These are phyloP conservation scores for Zaprionus capensis DNA, from an alignment of 1,140 invertebrate genomes.

Conservation along the genomic window DNA sequence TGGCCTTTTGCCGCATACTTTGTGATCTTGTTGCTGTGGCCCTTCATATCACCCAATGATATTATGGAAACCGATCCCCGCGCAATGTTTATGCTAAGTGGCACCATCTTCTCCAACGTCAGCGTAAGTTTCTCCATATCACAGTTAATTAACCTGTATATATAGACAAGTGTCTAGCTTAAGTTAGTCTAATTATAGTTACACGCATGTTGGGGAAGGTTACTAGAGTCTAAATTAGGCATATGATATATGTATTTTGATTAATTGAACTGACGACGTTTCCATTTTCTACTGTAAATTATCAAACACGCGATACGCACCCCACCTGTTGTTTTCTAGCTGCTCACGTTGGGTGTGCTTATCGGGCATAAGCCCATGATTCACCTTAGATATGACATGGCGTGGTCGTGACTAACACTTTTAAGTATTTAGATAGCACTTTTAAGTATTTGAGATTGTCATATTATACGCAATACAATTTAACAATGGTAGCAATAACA, in stretches of 20 bases:
- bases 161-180: neutral
- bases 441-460: neutral
- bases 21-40: conserved; percentile 91
- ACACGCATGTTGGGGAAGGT: conserved; percentile 1
- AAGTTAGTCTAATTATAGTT: neutral
- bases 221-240: neutral
- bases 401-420: neutral
- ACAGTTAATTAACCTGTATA: neutral
- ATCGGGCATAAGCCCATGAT: conserved; percentile 8
- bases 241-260: neutral
- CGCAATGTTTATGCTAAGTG: conserved; percentile 92
- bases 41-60: conserved; percentile 89
- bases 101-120: conserved; percentile 97
- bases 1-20: conserved; percentile 91
- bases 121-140: conserved; percentile 89
- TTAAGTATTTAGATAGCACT: neutral
- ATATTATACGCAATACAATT: neutral
- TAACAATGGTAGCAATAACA: neutral
- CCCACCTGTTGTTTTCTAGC: neutral
- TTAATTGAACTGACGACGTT: neutral
- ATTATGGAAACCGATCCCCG: conserved; percentile 93
- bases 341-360: neutral
- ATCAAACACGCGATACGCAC: conserved; percentile 21
- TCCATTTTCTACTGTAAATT: neutral
- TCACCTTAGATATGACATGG: conserved; percentile 34